Conservation (phyloP, 2,888 invertebrate species). For the Ischnus inquisitorius region DNA sequence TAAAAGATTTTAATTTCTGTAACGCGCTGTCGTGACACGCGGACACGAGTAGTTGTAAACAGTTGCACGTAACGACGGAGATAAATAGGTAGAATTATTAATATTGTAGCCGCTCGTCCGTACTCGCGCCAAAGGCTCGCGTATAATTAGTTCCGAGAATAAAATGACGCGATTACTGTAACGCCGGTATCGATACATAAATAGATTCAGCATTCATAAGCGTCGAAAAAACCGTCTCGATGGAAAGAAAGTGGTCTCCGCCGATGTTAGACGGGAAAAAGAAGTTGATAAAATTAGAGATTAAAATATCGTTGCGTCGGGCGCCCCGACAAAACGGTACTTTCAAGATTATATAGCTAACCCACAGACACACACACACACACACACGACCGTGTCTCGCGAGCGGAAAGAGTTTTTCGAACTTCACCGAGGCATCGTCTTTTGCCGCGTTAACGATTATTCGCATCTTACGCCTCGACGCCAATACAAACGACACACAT, state of each 20-base stretch:
- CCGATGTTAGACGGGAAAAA: background rate
- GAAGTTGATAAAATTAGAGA: constrained; percentile 1
- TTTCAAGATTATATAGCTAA: constrained; percentile 47
- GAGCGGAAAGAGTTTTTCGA: constrained; percentile 21
- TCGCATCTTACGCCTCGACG: constrained; percentile 26
- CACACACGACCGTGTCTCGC: constrained; percentile 12
- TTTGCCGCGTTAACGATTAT: constrained; percentile 26
- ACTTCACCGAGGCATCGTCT: constrained; percentile 9
- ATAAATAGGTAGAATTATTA: constrained; percentile 21
- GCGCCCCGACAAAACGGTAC: constrained; percentile 41
- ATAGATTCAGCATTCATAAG: background rate
- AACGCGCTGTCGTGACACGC: background rate
- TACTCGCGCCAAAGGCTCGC: background rate
- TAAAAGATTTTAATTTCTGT: background rate
- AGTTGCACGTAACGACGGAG: constrained; percentile 8
- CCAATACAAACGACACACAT: constrained; percentile 24
- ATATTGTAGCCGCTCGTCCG: background rate
- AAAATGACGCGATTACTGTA: constrained; percentile 13
- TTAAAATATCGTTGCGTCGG: constrained; percentile 4
- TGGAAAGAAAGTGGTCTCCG: constrained; percentile 40
- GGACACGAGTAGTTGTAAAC: background rate
- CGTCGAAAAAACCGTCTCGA: constrained; percentile 16
- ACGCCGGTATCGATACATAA: background rate
- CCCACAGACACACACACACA: background rate
- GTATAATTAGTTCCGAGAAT: constrained; percentile 18